Base-by-base conservation (phyloP, 2,797 vertebrate genomes). In the Bryconaethiops microstoma region DNA sequence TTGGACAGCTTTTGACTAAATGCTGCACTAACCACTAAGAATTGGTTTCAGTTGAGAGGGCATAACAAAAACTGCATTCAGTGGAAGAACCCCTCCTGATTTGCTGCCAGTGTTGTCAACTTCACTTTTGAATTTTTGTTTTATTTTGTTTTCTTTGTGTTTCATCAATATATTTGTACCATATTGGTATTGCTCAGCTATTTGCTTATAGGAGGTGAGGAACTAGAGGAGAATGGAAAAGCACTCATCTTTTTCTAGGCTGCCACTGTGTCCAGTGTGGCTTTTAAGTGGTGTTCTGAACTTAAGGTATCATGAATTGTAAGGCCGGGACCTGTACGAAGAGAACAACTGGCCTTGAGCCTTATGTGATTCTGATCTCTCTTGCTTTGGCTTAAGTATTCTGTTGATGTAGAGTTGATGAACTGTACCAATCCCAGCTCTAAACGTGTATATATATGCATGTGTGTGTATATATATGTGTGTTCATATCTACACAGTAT, bases 151-250 rank as follows among this genome's bases (percentile, higher is more conserved):
- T 12, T 85, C 87, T 91, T 86, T 92, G 87, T 85, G 89, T 93
- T 90, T 91, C 83, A 91, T 89, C 79, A 91, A 92, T 93, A 93
- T 94, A 91, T 93, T 93, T 95, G 93, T 95, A 95, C 94, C 94
- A 95, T 95, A 95, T 95, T 95, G 94, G 94, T 95, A 95, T 95
- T 93, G 92, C 92, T 94, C 92, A 92, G 91, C 92, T 92, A 91
- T 91, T 90, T 85, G 93, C 92, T 93, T 89, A 90, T 91, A 92
- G 91, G 90, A 90, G 82, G 89, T 89, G 85, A 88, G 68, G 85
- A 90, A 92, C 88, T 90, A 25, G 75, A 90, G 88, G 89, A 91
- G 89, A 87, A 75, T 19, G 68, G 70, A 84, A 88, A 91, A 67
- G 88, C 83, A 89, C 89, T 90, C 89, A 85, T 85, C 71, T 92